Base-by-base conservation (phyloP, 2,797 vertebrate species). In the Garrulus glandarius region DNA sequence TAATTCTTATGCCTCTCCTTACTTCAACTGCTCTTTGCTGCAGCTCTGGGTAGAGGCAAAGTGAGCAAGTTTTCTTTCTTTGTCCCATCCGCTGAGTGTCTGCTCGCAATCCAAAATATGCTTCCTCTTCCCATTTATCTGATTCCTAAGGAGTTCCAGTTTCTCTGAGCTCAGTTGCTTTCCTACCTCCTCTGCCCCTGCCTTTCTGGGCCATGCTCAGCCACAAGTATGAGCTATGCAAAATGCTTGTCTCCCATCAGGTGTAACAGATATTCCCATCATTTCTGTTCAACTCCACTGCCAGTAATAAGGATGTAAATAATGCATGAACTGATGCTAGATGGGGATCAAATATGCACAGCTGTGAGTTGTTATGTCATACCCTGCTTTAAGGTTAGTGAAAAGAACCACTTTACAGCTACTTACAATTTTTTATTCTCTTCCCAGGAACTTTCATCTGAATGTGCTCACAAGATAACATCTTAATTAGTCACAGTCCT, bases 231-330 rank as follows among this genome's bases (percentile, higher is more conserved):
- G 87, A 94, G 57, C 72, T 32, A 2, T 69, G 27, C 43, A 65
- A 55, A 84, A 52, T 6, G 9, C n/a, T 65, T 22, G 10, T 60
- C 57, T 76, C n/a, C 68, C 36, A 12, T 59, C 88, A 94, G 75
- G 50, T 81, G 59, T 56, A 64, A 53, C 77, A 92, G 67, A 84
- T 46, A 90, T 9, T 82, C 50, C 44, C 9, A 3, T 75, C 15
- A 59, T 41, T 72, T 84, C 94, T 84, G 71, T 55, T 68, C 56
- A 64, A 3, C 34, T 71, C 60, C 47, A 22, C 68, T 83, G 49
- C 86, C 71, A 71, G 86, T 61, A 85, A 87, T 39, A 69, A 94
- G 84, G 41, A 65, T 36, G 78, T 95, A 92, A 94, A 94, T 93
- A 95, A 92, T 79, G 41, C 84, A 92, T 49, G 43, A 92, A 71